Base-by-base conservation (phyloP, 2,797 vertebrate genomes). In the Clarias laeviceps region DNA sequence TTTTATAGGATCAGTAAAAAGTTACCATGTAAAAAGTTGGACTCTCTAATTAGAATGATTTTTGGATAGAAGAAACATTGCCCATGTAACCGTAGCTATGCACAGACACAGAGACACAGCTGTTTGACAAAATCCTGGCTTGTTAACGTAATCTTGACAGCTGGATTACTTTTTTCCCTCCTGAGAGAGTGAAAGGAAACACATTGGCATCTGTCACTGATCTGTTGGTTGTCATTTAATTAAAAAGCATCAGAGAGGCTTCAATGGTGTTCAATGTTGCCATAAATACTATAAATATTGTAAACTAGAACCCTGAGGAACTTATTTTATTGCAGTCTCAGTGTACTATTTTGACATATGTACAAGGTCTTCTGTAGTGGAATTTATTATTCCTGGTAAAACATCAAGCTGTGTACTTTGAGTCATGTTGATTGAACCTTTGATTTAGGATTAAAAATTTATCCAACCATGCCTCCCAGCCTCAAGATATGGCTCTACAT, bases 111-210 rank as follows among this genome's bases (percentile, higher is more conserved):
- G 72, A 80, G 20, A 74, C 45, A 57, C 62, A 85, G 45, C 57
- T 86, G 82, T 83, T 73, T 86, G 57, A 80, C 72, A n/a, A 86
- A 80, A 84, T 65, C 11, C 85, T 79, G 27, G 66, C 68, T 70
- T 80, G 68, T 73, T 87, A 74, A 82, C 56, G 82, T 80, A 85
- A 82, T 72, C 29, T 64, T 82, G 57, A 85, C 83, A 83, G 83
- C 66, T 82, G 79, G 64, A 87, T 87, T 56, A 34, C 45, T 72
- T 83, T 27, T 74, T 56, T 79, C 68, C 76, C 40, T 57, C 65
- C 34, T 66, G 22, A 78, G 54, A 65, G 80, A 40, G 7, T 34
- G 66, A 87, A 59, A 24, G 20, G n/a, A 59, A 45, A 73, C 29
- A 85, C 70, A 69, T 24, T 40, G 54, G 34, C 70, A 82, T 77